A percentile compares a stretch with the other conserved stretches of the same genome.
Conservation (phyloP, 2,113 vertebrate species). For the Manacus vitellinus region DNA sequence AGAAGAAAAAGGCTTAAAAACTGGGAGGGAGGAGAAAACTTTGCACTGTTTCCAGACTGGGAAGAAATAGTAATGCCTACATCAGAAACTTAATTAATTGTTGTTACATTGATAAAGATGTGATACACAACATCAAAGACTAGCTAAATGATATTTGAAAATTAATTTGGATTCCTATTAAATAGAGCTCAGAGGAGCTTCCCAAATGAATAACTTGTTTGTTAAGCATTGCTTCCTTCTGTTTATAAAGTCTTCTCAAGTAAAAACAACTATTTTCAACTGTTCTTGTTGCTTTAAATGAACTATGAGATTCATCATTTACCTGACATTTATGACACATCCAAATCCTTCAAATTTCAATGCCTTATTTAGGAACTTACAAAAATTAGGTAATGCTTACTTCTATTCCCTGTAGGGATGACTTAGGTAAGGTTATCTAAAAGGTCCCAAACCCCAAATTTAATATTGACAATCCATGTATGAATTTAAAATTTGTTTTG, state of each 20-base stretch:
- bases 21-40: rapidly evolving
- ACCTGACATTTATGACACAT: background rate
- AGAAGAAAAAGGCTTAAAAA: background rate
- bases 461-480: background rate
- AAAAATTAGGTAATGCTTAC: background rate
- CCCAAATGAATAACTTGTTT: conserved; percentile 51
- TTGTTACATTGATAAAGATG: conserved; percentile 61
- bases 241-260: conserved; percentile 38
- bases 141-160: conserved; percentile 47
- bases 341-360: background rate
- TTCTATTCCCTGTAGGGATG: background rate
- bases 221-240: conserved; percentile 15
- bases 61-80: conserved; percentile 12
- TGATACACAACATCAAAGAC: conserved; percentile 61
- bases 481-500: background rate
- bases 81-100: conserved; percentile 56
- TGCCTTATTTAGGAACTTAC: background rate
- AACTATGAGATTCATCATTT: background rate
- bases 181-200: conserved; percentile 41
- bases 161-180: conserved; percentile 64
- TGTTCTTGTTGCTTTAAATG: background rate
- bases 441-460: background rate
- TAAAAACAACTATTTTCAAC: conserved; percentile 16
- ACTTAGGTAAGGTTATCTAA: background rate
- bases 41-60: background rate